Conservation (phyloP, 2,113 vertebrate species). For the Pica pica region DNA sequence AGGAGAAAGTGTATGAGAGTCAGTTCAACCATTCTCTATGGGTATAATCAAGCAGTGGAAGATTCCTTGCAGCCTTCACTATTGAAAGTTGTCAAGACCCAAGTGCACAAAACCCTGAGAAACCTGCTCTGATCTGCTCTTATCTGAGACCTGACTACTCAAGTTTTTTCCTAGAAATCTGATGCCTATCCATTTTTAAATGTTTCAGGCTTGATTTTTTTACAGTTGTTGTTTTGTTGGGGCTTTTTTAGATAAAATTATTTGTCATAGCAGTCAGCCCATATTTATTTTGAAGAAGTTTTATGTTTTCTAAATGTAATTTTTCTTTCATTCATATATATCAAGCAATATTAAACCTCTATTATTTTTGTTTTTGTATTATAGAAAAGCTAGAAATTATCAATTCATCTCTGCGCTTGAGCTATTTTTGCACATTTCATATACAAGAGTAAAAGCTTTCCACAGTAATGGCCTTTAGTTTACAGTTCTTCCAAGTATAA, state of each 20-base stretch:
- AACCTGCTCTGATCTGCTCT: background rate
- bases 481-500: background rate
- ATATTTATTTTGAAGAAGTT: background rate
- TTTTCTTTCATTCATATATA: background rate
- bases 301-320: background rate
- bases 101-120: background rate
- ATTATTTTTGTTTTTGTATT: background rate
- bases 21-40: background rate
- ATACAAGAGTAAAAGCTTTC: background rate
- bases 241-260: background rate
- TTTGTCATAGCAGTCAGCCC: background rate
- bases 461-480: background rate
- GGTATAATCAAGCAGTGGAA: background rate
- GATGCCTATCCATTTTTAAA: background rate
- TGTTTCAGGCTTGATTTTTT: background rate
- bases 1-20: background rate
- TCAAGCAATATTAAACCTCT: background rate
- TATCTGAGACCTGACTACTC: background rate
- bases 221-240: background rate
- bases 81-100: background rate
- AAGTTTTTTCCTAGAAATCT: background rate
- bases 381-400: background rate
- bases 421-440: background rate
- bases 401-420: background rate
- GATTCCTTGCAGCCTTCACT: background rate